Percentiles rank a stretch among this genome's conserved stretches.
These are phyloP conservation scores for Stenurella melanura DNA, from an alignment of 2,888 invertebrate species.

Conservation along the genomic window DNA sequence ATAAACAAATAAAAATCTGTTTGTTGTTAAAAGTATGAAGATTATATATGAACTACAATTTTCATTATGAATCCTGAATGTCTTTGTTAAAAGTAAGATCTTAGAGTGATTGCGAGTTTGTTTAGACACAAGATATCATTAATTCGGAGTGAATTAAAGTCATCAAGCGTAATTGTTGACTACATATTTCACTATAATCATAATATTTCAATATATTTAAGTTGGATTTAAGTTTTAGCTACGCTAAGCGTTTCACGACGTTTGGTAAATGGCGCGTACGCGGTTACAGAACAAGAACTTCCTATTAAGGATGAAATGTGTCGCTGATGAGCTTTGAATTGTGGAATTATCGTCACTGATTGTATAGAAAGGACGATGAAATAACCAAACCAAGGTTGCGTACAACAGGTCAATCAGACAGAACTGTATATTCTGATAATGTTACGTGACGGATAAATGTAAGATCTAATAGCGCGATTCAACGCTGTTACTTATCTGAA, in stretches of 20 bases:
- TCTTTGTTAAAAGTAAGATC: too few relatives aligned
- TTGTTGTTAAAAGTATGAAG: too few relatives aligned
- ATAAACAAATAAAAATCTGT: too few relatives aligned
- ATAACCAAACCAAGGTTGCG: conserved; percentile 57
- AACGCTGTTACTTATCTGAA: conserved; percentile 12
- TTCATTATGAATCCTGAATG: too few relatives aligned
- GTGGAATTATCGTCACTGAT: conserved; percentile 72
- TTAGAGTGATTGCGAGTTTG: neutral
- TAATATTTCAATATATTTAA: conserved; percentile 37
- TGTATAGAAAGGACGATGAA: conserved; percentile 64
- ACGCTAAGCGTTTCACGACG: conserved; percentile 34
- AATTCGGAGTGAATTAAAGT: neutral
- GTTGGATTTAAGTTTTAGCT: conserved; percentile 33
- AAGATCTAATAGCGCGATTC: conserved; percentile 49
- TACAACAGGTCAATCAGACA: conserved; percentile 51
- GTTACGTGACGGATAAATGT: conserved; percentile 49
- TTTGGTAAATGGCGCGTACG: conserved; percentile 53
- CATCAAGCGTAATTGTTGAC: conserved; percentile 21
- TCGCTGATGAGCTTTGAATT: conserved; percentile 73
- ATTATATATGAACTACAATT: too few relatives aligned
- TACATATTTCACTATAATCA: conserved; percentile 20
- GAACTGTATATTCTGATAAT: conserved; percentile 43
- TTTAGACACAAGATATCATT: neutral
- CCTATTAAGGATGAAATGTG: conserved; percentile 72
- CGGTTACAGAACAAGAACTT: conserved; percentile 69